Base-by-base conservation (phyloP, 2,888 invertebrate genomes). In the Rhimphoctona megacephalus region DNA sequence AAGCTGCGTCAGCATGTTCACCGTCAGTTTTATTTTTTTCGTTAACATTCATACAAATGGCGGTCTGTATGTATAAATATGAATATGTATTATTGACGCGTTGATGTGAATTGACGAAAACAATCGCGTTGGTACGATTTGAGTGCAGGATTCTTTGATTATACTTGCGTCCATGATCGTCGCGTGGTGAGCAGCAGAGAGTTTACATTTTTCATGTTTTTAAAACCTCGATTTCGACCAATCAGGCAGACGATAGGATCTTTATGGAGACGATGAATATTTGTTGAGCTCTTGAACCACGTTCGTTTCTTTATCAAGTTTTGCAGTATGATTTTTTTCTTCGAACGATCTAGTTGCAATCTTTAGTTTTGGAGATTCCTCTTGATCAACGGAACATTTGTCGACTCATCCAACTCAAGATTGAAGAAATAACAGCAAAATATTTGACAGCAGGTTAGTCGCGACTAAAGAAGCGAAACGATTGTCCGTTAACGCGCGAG, bases 201-300 rank as follows among this genome's bases (percentile, higher is more conserved):
- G 61, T 86, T 83, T 83, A 73, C 57, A 67, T 76, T 81, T 61
- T 25, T 7, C 8, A 14, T 84, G 84, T 83, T 83, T 86, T 79
- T 52, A 43, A 64, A 78, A 78, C 86, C 83, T 83, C 81, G 74
- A 74, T 86, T 86, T 64, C 81, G 39, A 25, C 83, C 83, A 84
- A 86, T 84, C 57, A 36, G 67, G 14, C n/a, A 33, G 17, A 22
- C 33, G 19, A 17, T 17, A 17, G 25, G 61, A 30, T 66, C 9
- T 17, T 69, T 11, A 39, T 14, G 73, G 11, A 70, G 6, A 25
- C 54, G 67, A 61, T 19, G 39, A 64, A 67, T 69, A 46, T 66
- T 64, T 52, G 64, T 8, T 49, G 69, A n/a, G 67, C 39, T 14
- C 33, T 52, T 46, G 22, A 52, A 70, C 36, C 30, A 73, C 49